Evolutionary conservation across 2,113 vertebrate genomes (phyloP), one percentile per base, ranked within the genome.

Genomic region (Scopus umbretta): DNA sequence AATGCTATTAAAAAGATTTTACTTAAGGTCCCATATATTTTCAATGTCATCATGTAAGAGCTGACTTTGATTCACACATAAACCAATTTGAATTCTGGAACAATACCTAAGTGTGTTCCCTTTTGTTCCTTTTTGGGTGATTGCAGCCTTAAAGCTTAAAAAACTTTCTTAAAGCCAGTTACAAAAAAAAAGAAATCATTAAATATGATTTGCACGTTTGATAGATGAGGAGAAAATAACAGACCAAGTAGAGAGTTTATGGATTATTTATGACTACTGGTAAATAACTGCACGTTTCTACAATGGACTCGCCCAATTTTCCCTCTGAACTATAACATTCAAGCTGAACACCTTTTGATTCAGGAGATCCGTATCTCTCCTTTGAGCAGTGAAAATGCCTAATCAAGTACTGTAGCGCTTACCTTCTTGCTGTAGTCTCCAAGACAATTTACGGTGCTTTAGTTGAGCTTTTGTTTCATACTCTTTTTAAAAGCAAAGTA

Each of bases 151-250:
- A 61, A 75, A 86, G 36, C 52, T 92, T 62, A 66, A 93, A 79
- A 81, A 83, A 6, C 14, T 43, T 73, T n/a, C 62, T 56, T 88
- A 32, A 88, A 94, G 36, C 12, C 34, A 29, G 29, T 92, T 38
- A 32, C 59, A 65, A 42, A 86, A 80, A 90, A 12, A 19, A 36
- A 32, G 29, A 83, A 91, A 61, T 34, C 14, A 20, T 81, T 53
- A 96, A 94, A 78, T 26, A 58, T 17, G 6, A 65, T 82, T 71
- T 94, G 22, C 16, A 25, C 11, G 16, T 84, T 70, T 81, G 62
- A 71, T 91, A 89, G 71, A 81, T 85, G 75, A 67, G 43, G 49
- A 96, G 73, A 62, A 95, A 97, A 95, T 63, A 70, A 84, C 95
- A 91, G 26, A 34, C 5, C 18, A 53, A 40, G 13, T 30, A 80